These are phyloP conservation scores for Philotrypesis tridentata DNA, from an alignment of 1,140 invertebrate species.

Conservation along the genomic window DNA sequence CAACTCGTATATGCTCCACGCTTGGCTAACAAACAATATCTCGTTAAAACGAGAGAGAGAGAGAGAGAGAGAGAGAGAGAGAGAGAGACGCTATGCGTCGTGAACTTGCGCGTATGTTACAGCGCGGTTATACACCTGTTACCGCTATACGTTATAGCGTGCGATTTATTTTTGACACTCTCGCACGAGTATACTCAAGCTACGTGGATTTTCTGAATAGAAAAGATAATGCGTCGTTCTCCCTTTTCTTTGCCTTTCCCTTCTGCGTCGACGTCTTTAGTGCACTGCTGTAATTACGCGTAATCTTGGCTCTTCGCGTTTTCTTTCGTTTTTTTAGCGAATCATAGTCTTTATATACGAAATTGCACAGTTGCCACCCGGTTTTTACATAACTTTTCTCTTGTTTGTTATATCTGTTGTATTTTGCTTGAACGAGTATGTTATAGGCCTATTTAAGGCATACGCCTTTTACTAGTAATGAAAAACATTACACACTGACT, in stretches of 20 bases:
- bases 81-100: neutral
- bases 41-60: no score
- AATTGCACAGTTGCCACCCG: neutral
- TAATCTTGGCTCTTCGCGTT: neutral
- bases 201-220: neutral
- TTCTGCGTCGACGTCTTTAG: neutral
- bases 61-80: no score
- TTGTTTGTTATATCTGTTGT: neutral
- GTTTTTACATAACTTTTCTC: neutral
- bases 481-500: no score
- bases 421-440: neutral
- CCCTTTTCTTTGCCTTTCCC: neutral
- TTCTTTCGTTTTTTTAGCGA: neutral
- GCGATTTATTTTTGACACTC: neutral
- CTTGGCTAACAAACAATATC: slow-evolving; percentile 3
- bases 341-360: neutral
- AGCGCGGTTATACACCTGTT: neutral
- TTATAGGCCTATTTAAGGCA: no score
- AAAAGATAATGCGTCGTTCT: slow-evolving; percentile 6
- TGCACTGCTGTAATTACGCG: neutral
- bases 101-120: neutral
- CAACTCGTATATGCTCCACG: neutral
- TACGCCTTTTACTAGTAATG: no score
- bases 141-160: slow-evolving; percentile 4
- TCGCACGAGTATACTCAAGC: slow-evolving; percentile 20